These are phyloP conservation scores for Pangasius djambal DNA, from an alignment of 2,797 vertebrate species.

Conservation along the genomic window DNA sequence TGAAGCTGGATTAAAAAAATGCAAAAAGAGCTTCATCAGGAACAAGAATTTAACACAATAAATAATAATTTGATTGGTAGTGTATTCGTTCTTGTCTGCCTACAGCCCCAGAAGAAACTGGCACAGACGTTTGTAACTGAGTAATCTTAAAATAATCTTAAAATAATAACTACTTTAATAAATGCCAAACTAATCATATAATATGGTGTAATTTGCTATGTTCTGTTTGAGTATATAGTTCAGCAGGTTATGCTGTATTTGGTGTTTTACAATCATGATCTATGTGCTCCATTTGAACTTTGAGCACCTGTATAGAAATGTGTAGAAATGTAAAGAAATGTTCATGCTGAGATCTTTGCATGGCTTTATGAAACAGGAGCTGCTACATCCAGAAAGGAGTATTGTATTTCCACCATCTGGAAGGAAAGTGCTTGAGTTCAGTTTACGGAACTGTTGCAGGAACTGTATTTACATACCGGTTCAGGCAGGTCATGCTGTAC, in stretches of 20 bases:
- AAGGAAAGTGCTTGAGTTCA: neutral
- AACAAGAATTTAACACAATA: neutral
- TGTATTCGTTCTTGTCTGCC: neutral
- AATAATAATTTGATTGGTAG: neutral
- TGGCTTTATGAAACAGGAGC: neutral
- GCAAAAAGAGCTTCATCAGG: neutral
- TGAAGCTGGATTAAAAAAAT: neutral
- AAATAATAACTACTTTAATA: neutral
- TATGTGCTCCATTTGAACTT: neutral
- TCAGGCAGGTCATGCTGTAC: neutral
- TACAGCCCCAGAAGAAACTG: neutral
- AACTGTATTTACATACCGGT: constrained; percentile 15
- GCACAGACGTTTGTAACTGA: neutral
- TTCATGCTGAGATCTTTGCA: neutral
- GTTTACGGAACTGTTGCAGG: neutral
- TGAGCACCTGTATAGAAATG: neutral
- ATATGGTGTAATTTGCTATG: neutral
- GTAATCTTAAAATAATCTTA: neutral
- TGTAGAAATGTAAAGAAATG: neutral
- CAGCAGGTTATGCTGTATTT: neutral
- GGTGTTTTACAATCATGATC: neutral
- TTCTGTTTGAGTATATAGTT: neutral
- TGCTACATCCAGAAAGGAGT: neutral
- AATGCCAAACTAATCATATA: neutral
- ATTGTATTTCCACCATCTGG: neutral